Evolutionary conservation across 2,888 invertebrate species (phyloP), one percentile per base, ranked within the genome.

Genomic region (Neuroscelio doddi): DNA sequence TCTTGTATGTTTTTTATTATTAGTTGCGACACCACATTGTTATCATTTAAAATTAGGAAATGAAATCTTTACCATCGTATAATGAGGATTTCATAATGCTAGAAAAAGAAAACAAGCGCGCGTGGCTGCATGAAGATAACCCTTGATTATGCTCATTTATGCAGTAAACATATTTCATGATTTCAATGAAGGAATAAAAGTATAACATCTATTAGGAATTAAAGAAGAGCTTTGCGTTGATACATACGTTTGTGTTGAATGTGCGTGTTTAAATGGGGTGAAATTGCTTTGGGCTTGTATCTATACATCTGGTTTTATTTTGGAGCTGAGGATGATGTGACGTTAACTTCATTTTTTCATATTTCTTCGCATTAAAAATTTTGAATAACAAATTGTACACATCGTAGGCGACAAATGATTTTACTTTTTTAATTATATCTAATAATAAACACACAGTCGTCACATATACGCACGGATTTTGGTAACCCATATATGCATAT

Each of bases 211-310:
- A 59, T 45, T 27, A 32, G 57, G 29, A 62, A 74, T 52, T 65
- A 68, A 67, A 69, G 65, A 44, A 36, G 12, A 14, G 9, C 21
- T 32, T 29, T 46, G 42, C 15, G 16, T 42, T 50, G 50, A 14
- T 50, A 34, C 24, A 55, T 63, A 56, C 45, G 55, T 71, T 65
- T 46, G 69, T 64, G 67, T 70, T 39, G 71, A 75, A 77, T 80
- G 80, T 80, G 80, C 80, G 80, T 80, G 80, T 80, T 80, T 80
- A 66, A 69, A 70, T 67, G 66, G 69, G 68, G 68, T 71, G 69
- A 56, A 67, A 73, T 71, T 72, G 64, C 68, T 69, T 74, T 55
- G 52, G 56, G 52, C 29, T 30, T 29, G 62, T 64, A 58, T 64
- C 50, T 51, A 42, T 61, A 67, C 36, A 29, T n/a, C n/a, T n/a